Conservation (phyloP, 2,888 invertebrate species). For the Tuberolachnus salignus region DNA sequence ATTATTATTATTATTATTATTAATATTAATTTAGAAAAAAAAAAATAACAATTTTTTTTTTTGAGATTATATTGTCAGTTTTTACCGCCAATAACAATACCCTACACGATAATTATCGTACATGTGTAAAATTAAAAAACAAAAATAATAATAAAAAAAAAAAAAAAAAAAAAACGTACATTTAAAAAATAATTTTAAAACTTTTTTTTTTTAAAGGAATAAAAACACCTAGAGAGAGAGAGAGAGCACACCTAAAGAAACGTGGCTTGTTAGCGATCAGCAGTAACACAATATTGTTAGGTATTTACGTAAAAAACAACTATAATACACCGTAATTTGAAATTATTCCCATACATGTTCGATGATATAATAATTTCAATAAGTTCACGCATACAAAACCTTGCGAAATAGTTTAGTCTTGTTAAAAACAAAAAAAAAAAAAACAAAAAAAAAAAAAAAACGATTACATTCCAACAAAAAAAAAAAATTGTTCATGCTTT, state of each 20-base stretch:
- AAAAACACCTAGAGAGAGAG: conserved; percentile 12
- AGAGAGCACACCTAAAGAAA: conserved; percentile 54
- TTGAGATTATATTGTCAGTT: conserved; percentile 51
- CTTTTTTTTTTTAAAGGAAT: conserved; percentile 13
- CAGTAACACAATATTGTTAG: conserved; percentile 50
- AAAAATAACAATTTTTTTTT: conserved; percentile 18
- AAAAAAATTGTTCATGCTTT: conserved; percentile 34
- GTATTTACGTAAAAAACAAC: conserved; percentile 51
- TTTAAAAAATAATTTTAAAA: conserved; percentile 42
- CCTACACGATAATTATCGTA: conserved; percentile 25
- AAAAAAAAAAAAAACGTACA: conserved; percentile 35
- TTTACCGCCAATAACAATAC: conserved; percentile 52
- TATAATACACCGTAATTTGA: conserved; percentile 53
- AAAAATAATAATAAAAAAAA: conserved; percentile 44
- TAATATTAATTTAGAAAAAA: conserved; percentile 16
- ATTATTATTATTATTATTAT: background rate
- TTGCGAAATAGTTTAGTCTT: conserved; percentile 46
- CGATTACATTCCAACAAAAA: conserved; percentile 40
- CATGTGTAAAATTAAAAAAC: conserved; percentile 24
- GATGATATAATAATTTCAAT: conserved; percentile 29
- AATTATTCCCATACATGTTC: conserved; percentile 45
- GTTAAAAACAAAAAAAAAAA: conserved; percentile 30
- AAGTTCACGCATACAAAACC: conserved; percentile 50
- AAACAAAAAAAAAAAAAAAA: conserved; percentile 44
- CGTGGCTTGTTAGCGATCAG: conserved; percentile 56